Conservation (phyloP, 1,140 invertebrate species). For the Mamestra configurata region DNA sequence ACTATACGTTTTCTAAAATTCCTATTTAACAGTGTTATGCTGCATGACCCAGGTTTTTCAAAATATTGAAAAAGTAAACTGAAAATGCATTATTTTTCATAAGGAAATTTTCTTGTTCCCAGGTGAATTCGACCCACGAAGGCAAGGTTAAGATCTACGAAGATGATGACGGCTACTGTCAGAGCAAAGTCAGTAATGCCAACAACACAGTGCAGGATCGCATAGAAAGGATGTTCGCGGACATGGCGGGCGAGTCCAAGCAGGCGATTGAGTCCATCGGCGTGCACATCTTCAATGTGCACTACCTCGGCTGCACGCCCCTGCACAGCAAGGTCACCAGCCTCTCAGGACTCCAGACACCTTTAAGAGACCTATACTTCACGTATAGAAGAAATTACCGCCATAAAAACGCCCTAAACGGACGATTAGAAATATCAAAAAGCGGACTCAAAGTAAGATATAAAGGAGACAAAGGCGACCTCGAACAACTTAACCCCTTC, state of each 20-base stretch:
- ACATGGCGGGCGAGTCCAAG: constrained; percentile 91
- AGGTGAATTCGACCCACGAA: constrained; percentile 77
- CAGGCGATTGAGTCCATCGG: constrained; percentile 84
- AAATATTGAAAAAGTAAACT: too few species aligned
- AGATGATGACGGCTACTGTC: constrained; percentile 80
- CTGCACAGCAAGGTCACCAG: constrained; percentile 94
- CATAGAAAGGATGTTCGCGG: constrained; percentile 95
- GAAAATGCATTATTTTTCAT: not conserved
- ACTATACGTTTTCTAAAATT: too few species aligned
- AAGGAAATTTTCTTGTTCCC: constrained; percentile 46
- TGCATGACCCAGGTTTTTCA: too few species aligned
- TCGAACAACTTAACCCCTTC: constrained; percentile 92
- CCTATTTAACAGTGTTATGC: too few species aligned
- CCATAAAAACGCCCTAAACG: constrained; percentile 85
- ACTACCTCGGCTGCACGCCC: constrained; percentile 94
- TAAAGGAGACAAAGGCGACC: constrained; percentile 87
- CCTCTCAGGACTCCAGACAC: constrained; percentile 93
- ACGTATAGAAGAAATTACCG: constrained; percentile 88
- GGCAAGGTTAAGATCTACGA: constrained; percentile 74
- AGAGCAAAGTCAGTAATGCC: constrained; percentile 77
- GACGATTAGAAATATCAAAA: constrained; percentile 91
- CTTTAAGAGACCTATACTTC: constrained; percentile 94
- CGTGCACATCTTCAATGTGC: constrained; percentile 91
- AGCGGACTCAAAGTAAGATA: constrained; percentile 90
- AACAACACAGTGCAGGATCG: constrained; percentile 94